Percentiles rank a stretch among this genome's conserved stretches.
phyloP scores from a whole-genome alignment of 2,888 invertebrate species.

The Meiosimyza decipiens region DNA sequence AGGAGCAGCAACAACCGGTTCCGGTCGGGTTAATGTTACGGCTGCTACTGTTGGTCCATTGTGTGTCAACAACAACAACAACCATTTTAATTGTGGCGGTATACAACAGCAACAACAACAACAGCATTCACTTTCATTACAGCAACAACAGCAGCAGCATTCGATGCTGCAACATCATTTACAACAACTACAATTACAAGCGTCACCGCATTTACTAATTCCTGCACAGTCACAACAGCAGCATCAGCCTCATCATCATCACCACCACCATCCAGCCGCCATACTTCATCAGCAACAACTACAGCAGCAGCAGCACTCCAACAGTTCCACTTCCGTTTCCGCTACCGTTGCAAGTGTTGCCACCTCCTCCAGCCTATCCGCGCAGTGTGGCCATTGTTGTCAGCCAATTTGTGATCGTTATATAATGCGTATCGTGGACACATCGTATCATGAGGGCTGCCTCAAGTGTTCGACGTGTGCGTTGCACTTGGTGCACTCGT shows the following conservation, averaged over 20 bases:
- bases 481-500: conserved; percentile 77
- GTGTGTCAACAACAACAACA: conserved; percentile 24
- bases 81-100: conserved; percentile 34
- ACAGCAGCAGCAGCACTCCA: conserved; percentile 38
- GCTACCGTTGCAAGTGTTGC: conserved; percentile 38
- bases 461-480: conserved; percentile 81
- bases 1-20: conserved; percentile 42
- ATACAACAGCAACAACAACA: conserved; percentile 43
- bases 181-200: conserved; percentile 42
- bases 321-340: conserved; percentile 37
- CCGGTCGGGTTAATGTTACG: conserved; percentile 20
- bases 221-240: conserved; percentile 43
- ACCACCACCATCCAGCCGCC: conserved; percentile 43
- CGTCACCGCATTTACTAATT: conserved; percentile 25
- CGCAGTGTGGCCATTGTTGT: conserved; percentile 76
- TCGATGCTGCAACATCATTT: conserved; percentile 38
- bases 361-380: conserved; percentile 27
- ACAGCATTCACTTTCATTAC: conserved; percentile 30
- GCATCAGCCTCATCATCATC: conserved; percentile 38
- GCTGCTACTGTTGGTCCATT: conserved; percentile 10
- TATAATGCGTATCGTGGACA: conserved; percentile 79
- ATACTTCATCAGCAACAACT: conserved; percentile 48
- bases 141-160: conserved; percentile 42
- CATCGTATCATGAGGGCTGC: conserved; percentile 81
- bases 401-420: conserved; percentile 80